These are phyloP conservation scores for Notiomystis cincta DNA, from an alignment of 2,113 vertebrate genomes.

Conservation along the genomic window DNA sequence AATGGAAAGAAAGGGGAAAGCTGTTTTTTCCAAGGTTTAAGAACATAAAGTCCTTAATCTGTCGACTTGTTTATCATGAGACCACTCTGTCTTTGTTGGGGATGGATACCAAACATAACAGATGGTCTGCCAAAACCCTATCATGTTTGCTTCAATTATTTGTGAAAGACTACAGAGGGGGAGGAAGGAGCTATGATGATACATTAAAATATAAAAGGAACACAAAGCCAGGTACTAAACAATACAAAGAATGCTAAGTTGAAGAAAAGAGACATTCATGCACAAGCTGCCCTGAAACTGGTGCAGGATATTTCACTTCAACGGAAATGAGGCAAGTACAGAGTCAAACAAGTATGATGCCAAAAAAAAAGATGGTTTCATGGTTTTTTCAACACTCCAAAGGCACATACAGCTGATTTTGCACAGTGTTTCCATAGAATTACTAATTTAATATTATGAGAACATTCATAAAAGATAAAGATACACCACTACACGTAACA, in stretches of 20 bases:
- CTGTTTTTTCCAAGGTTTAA: not conserved
- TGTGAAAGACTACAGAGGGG: not conserved
- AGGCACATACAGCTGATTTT: not conserved
- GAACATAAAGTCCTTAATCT: conserved; percentile 35
- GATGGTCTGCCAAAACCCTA: not conserved
- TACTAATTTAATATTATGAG: not conserved
- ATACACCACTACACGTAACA: not conserved
- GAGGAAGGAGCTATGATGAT: not conserved
- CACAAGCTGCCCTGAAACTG: not conserved
- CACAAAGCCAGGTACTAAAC: not conserved
- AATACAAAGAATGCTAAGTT: not conserved
- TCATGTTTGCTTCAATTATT: conserved; percentile 32
- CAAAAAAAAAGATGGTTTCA: not conserved
- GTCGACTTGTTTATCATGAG: conserved; percentile 33
- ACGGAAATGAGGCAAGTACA: not conserved
- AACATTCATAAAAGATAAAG: not conserved
- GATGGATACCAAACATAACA: conserved; percentile 20
- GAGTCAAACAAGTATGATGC: not conserved
- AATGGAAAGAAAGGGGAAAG: not conserved
- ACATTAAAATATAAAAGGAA: not conserved
- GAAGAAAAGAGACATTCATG: not conserved
- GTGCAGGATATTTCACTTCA: not conserved
- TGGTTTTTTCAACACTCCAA: not conserved
- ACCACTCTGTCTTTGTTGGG: not conserved
- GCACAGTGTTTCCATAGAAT: not conserved